phyloP scores from a whole-genome alignment of 1,140 invertebrate species.

The Pogonomyrmex californicus region DNA sequence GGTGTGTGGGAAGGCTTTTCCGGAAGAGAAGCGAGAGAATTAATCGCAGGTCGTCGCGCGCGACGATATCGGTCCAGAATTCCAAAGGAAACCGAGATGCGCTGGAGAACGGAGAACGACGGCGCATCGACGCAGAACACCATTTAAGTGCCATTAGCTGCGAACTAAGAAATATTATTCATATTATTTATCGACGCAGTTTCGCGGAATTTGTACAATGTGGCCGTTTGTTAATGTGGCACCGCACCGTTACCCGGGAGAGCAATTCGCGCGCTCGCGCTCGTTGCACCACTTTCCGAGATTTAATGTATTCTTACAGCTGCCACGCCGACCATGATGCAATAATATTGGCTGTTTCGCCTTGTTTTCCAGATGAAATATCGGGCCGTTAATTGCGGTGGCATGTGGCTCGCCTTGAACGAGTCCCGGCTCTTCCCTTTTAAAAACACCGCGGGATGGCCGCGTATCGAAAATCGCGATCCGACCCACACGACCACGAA shows the following conservation, averaged over 20 bases:
- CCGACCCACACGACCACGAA: not conserved
- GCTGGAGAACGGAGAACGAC: not conserved
- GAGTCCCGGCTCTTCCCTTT: slow-evolving; percentile 62
- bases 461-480: slow-evolving; percentile 34
- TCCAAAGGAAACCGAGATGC: not conserved
- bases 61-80: not conserved
- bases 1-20: not conserved
- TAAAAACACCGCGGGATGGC: slow-evolving; percentile 40
- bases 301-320: slow-evolving; percentile 60
- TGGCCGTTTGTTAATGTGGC: not conserved
- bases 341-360: slow-evolving; percentile 68
- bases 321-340: slow-evolving; percentile 64
- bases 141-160: slow-evolving; percentile 3
- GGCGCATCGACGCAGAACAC: not conserved
- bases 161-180: not conserved
- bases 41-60: not conserved
- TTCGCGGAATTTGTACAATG: slow-evolving; percentile 13
- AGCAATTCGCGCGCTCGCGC: slow-evolving; percentile 11
- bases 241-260: slow-evolving; percentile 10
- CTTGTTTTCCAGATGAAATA: slow-evolving; percentile 71
- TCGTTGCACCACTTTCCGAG: slow-evolving; percentile 34
- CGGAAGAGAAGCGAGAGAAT: not conserved
- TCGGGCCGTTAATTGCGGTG: slow-evolving; percentile 64
- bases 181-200: not conserved
- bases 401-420: slow-evolving; percentile 68